phyloP scores from a whole-genome alignment of 92 coral and sea anemone genomes.

The Parazoanthus swiftii region DNA sequence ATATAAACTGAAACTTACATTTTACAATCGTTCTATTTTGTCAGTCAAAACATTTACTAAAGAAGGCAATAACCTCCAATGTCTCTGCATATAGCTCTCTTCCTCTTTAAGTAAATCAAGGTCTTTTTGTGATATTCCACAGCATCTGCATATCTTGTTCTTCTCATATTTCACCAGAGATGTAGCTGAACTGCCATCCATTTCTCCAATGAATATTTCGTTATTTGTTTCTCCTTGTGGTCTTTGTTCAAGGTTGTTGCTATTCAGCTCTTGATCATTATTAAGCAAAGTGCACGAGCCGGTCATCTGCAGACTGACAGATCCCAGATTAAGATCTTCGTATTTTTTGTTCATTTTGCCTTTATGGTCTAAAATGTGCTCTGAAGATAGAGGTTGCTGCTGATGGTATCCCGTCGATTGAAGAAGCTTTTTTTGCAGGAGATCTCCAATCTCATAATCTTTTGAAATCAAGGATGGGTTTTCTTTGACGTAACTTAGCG shows the following conservation, averaged over 20 bases:
- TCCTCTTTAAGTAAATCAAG: not conserved
- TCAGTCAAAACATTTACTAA: not conserved
- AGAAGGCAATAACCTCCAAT: not conserved
- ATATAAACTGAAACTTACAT: no score
- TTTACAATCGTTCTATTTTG: not conserved
- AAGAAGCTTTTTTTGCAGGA: constrained; percentile 1
- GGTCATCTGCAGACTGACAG: not conserved
- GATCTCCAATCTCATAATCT: constrained; percentile 71
- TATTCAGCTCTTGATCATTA: not conserved
- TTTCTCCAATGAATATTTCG: not conserved
- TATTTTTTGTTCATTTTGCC: not conserved
- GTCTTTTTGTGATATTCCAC: not conserved
- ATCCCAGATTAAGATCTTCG: not conserved
- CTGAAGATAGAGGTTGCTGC: not conserved
- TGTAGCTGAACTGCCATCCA: not conserved
- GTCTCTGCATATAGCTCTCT: not conserved
- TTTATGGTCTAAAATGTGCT: no score
- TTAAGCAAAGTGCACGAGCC: not conserved
- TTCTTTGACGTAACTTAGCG: constrained; percentile 49
- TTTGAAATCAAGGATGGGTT: constrained; percentile 44
- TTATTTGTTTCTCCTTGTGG: not conserved
- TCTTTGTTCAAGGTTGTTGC: not conserved
- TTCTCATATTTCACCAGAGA: not conserved
- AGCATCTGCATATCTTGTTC: not conserved
- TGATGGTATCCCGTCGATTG: not conserved